A percentile compares a stretch with the other conserved stretches of the same genome.
These are phyloP conservation scores for Hybognathus amarus DNA, from an alignment of 2,797 vertebrate genomes.

Conservation along the genomic window DNA sequence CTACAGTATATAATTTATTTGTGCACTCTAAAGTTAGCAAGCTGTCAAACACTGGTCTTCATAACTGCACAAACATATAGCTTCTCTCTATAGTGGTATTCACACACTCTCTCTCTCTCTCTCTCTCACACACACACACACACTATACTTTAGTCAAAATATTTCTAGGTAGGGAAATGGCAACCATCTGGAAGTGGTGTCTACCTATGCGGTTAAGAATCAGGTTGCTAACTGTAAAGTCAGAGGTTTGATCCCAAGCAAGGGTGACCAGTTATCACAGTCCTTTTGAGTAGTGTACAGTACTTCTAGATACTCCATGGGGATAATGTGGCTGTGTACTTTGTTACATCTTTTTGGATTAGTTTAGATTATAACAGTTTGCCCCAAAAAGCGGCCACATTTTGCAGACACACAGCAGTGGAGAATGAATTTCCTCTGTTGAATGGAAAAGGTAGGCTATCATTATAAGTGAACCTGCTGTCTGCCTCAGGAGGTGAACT, in stretches of 20 bases:
- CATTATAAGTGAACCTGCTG: slow-evolving; percentile 38
- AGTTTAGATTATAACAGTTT: background rate
- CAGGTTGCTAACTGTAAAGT: background rate
- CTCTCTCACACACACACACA: too few species aligned
- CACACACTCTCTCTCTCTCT: too few species aligned
- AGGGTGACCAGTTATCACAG: slow-evolving; percentile 10
- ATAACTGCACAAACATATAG: slow-evolving; percentile 12
- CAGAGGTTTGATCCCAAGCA: slow-evolving; percentile 13
- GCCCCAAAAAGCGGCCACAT: background rate
- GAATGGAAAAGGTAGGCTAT: slow-evolving; percentile 15
- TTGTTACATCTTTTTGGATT: background rate
- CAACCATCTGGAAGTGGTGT: background rate
- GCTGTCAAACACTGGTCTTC: background rate
- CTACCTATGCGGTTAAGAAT: background rate
- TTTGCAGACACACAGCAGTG: background rate
- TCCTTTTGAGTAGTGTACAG: background rate
- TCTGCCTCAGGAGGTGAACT: slow-evolving; percentile 34
- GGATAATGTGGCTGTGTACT: background rate
- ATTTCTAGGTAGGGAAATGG: background rate
- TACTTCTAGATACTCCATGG: background rate
- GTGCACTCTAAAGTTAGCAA: background rate
- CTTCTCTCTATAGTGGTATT: background rate
- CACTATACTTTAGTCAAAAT: background rate
- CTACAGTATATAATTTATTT: background rate
- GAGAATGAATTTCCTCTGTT: background rate